These are phyloP conservation scores for Nebria salina DNA, from an alignment of 2,888 invertebrate genomes.

Conservation along the genomic window DNA sequence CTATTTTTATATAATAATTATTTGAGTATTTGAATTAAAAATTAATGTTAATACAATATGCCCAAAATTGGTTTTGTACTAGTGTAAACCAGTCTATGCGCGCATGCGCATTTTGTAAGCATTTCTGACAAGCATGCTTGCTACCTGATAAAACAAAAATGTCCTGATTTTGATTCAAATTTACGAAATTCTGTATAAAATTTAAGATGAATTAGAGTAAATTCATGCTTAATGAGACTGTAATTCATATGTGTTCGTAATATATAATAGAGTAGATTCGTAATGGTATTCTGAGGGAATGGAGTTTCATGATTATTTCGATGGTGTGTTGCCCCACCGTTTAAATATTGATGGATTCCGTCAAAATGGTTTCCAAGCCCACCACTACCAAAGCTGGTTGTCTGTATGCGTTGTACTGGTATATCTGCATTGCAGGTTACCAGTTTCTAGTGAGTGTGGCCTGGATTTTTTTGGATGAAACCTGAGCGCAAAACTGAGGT, in stretches of 20 bases:
- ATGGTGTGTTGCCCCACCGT: slow-evolving; percentile 40
- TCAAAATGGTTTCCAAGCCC: slow-evolving; percentile 64
- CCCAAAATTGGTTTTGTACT: not conserved
- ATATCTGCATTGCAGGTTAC: slow-evolving; percentile 64
- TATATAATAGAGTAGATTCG: not conserved
- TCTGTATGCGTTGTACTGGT: slow-evolving; percentile 63
- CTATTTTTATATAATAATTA: not conserved
- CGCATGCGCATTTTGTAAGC: slow-evolving; percentile 18
- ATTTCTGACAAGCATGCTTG: slow-evolving; percentile 24
- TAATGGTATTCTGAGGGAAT: not conserved
- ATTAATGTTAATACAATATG: not conserved
- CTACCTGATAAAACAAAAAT: slow-evolving; percentile 28
- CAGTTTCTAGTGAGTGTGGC: slow-evolving; percentile 60
- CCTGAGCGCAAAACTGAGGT: slow-evolving; percentile 56
- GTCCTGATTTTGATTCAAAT: slow-evolving; percentile 23
- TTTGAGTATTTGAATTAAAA: not conserved
- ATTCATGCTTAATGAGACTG: not conserved
- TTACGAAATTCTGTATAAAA: slow-evolving; percentile 33
- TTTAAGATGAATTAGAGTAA: slow-evolving; percentile 3
- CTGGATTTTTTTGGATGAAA: slow-evolving; percentile 61
- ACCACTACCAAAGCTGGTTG: slow-evolving; percentile 60
- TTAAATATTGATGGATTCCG: slow-evolving; percentile 57
- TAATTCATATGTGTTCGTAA: not conserved
- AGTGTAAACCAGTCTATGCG: not conserved
- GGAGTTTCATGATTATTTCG: not conserved